Conservation (phyloP, 2,113 vertebrate genomes). For the Zosterops hypoxanthus region DNA sequence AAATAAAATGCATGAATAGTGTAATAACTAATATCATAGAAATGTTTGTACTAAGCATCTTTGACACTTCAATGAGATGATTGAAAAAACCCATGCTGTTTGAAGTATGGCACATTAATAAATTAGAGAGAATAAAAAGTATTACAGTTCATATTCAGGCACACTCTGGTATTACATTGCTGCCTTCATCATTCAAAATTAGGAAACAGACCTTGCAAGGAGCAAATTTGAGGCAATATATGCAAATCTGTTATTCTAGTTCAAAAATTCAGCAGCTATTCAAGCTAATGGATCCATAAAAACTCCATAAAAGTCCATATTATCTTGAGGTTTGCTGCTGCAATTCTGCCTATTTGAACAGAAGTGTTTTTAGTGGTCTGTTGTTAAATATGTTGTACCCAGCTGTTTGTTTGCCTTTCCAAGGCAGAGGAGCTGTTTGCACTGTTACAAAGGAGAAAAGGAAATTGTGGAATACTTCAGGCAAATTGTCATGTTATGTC, state of each 20-base stretch:
- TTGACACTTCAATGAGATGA: neutral
- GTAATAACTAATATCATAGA: conserved; percentile 4
- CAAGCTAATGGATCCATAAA: neutral
- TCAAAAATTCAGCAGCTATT: neutral
- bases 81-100: neutral
- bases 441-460: neutral
- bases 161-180: neutral
- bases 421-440: neutral
- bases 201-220: neutral
- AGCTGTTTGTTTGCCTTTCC: conserved; percentile 14
- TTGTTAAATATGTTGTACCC: neutral
- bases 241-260: neutral
- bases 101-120: neutral
- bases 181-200: neutral
- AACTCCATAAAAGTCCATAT: neutral
- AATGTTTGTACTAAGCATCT: conserved; percentile 4
- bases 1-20: conserved; percentile 10
- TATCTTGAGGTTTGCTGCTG: neutral
- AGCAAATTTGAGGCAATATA: neutral
- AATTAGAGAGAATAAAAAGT: neutral
- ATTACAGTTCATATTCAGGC: neutral
- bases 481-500: neutral
- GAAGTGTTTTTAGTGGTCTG: neutral
- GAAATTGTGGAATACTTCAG: neutral
- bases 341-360: neutral